Conservation (phyloP, 2,113 vertebrate genomes). For the Riparia riparia region DNA sequence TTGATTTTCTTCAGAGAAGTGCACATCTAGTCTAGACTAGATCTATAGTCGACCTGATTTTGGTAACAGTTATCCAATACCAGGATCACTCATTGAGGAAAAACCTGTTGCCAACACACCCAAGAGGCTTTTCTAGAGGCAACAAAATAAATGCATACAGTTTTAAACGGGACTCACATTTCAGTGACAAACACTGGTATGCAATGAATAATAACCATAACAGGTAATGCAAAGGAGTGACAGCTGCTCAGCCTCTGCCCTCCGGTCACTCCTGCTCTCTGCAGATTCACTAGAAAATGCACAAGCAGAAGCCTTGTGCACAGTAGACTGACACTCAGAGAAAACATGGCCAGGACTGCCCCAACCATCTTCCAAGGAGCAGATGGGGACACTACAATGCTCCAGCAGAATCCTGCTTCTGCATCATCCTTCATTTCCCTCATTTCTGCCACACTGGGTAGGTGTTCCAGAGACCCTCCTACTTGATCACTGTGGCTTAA, state of each 20-base stretch:
- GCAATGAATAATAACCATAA: background rate
- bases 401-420: background rate
- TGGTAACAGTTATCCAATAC: background rate
- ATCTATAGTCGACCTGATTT: background rate
- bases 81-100: background rate
- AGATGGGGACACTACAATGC: background rate
- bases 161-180: background rate
- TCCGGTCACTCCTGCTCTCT: background rate
- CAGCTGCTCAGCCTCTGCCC: background rate
- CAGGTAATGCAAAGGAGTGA: background rate
- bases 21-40: background rate
- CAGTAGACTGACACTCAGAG: background rate
- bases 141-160: background rate
- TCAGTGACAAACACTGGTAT: background rate
- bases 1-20: background rate
- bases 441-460: background rate
- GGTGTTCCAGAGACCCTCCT: background rate
- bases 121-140: background rate
- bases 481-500: background rate
- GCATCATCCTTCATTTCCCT: background rate
- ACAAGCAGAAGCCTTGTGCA: background rate
- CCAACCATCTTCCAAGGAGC: background rate
- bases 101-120: background rate
- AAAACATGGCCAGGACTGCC: accelerated
- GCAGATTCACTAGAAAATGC: background rate